Percentiles rank a stretch among this genome's conserved stretches.
phyloP scores from a whole-genome alignment of 2,888 invertebrate species.

The Kryphioiulus occultus region DNA sequence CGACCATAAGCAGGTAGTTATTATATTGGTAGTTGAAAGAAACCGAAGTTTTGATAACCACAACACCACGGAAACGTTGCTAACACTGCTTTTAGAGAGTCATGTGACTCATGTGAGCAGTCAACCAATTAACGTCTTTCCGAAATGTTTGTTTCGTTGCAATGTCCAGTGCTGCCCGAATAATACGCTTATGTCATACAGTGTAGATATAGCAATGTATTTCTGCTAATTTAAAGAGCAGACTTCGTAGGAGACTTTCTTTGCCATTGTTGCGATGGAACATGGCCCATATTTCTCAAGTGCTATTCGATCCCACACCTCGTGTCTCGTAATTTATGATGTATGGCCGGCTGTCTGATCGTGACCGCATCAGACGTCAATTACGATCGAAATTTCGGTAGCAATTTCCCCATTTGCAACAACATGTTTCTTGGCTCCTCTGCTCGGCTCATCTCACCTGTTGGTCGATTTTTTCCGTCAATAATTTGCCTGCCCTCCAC shows the following conservation, averaged over 20 bases:
- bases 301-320: neutral
- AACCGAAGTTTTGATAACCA: too few species aligned
- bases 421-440: neutral
- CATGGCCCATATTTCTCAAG: neutral
- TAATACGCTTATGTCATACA: too few species aligned
- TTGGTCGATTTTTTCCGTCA: slow-evolving; percentile 17
- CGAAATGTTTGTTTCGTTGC: too few species aligned
- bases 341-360: neutral
- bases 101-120: too few species aligned
- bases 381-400: neutral
- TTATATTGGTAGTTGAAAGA: too few species aligned
- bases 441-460: neutral
- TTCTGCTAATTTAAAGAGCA: neutral
- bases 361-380: neutral
- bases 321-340: neutral
- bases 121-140: too few species aligned
- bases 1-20: too few species aligned
- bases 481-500: neutral
- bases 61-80: too few species aligned
- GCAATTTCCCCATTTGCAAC: slow-evolving; percentile 16
- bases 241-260: neutral
- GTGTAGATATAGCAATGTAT: too few species aligned
- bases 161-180: too few species aligned
- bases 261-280: too few species aligned
- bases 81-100: too few species aligned